A percentile compares a stretch with the other conserved stretches of the same genome.
Conservation (phyloP, 2,113 vertebrate species). For the Equus przewalskii region DNA sequence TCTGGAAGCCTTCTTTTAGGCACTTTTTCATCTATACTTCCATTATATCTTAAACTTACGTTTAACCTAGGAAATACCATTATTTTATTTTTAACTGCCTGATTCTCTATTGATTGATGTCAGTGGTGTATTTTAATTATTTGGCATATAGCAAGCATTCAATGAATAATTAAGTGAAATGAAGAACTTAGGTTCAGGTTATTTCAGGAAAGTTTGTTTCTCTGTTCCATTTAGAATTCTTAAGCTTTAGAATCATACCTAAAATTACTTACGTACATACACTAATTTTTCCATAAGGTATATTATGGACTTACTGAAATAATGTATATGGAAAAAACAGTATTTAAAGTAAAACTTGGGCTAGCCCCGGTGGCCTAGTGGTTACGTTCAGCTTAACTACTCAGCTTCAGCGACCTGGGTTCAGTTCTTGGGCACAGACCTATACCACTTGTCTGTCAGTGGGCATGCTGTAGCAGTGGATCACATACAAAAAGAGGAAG, state of each 20-base stretch:
- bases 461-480: too few relatives aligned
- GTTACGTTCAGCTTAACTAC: too few relatives aligned
- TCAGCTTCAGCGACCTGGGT: too few relatives aligned
- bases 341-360: conserved; percentile 7
- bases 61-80: not conserved
- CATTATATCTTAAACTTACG: not conserved
- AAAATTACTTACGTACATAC: conserved; percentile 9
- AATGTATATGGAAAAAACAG: not conserved
- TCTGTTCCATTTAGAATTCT: conserved; percentile 23
- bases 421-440: too few relatives aligned
- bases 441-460: too few relatives aligned
- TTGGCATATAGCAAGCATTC: conserved; percentile 7
- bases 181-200: not conserved
- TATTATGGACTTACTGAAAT: not conserved
- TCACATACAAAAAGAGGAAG: too few relatives aligned
- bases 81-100: not conserved
- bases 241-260: not conserved
- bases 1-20: not conserved
- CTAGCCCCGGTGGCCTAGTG: too few relatives aligned
- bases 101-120: not conserved
- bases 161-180: not conserved
- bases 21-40: not conserved
- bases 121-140: conserved; percentile 6
- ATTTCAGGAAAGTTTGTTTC: conserved; percentile 25
- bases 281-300: not conserved